phyloP scores from a whole-genome alignment of 2,797 vertebrate genomes.

The Gymnodraco acuticeps region DNA sequence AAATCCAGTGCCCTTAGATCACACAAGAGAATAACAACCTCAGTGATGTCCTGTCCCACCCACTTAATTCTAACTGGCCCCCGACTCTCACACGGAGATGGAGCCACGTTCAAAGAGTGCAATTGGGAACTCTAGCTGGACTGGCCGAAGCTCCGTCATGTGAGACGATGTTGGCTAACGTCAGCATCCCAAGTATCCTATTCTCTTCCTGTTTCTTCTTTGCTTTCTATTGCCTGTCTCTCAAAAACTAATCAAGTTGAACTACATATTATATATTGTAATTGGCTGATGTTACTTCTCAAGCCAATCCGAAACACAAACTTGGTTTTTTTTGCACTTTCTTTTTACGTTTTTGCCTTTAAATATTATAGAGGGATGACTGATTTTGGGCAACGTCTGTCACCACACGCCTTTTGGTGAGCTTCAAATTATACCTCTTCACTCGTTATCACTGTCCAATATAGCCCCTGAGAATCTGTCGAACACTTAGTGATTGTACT shows the following conservation, averaged over 20 bases:
- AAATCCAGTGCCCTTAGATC: slow-evolving; percentile 66
- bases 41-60: slow-evolving; percentile 45
- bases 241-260: slow-evolving; percentile 60
- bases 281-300: slow-evolving; percentile 66
- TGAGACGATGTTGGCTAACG: slow-evolving; percentile 70
- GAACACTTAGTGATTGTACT: slow-evolving; percentile 71
- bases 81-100: slow-evolving; percentile 50
- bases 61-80: slow-evolving; percentile 45
- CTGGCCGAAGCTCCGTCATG: slow-evolving; percentile 66
- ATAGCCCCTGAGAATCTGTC: slow-evolving; percentile 51
- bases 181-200: slow-evolving; percentile 67
- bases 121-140: slow-evolving; percentile 57
- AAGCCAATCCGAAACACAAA: slow-evolving; percentile 68
- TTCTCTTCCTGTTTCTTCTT: slow-evolving; percentile 48
- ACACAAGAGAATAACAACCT: slow-evolving; percentile 54
- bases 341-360: slow-evolving; percentile 71
- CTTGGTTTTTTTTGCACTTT: slow-evolving; percentile 75
- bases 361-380: slow-evolving; percentile 65
- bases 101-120: slow-evolving; percentile 66
- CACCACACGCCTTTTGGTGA: slow-evolving; percentile 56
- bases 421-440: slow-evolving; percentile 49
- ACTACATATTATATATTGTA: slow-evolving; percentile 51
- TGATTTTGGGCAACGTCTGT: slow-evolving; percentile 73
- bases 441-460: slow-evolving; percentile 26
- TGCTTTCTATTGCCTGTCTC: slow-evolving; percentile 64